Evolutionary conservation across 1,140 invertebrate species (phyloP), one percentile per base, ranked within the genome.

Genomic region (Brachionus asplanchnoidis): DNA sequence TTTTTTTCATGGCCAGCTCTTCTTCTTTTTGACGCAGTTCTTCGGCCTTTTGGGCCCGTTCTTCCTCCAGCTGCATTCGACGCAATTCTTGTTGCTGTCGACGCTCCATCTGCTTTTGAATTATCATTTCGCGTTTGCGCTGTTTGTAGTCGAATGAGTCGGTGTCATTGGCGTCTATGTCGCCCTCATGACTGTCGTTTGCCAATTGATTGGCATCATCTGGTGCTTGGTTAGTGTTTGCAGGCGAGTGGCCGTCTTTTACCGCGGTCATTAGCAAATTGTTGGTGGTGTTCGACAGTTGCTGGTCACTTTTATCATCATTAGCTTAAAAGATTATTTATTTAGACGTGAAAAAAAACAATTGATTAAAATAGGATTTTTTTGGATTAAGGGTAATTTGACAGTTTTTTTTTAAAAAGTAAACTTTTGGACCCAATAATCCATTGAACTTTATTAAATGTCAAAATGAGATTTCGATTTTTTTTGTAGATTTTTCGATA

Each of bases 261-360:
- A 68, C 28, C 11, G 65, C 79, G 4, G 79, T 82, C 79, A 82
- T 82, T 68, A 82, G 42, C 23, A 82, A 68, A 82, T 82, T 82
- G 20, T 36, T 82, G 3, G n/a, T 68, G 8, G 50, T 60, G 36
- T 65, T 68, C 14, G 50, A 5, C 40, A 26, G 7, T 20, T 44
- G 26, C 32, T 82, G 32, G 26, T 44, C 32, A n/a, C 3, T 12
- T 82, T 82, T 60, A 23, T 82, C 79, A 26, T 82, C 53, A 56
- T 82, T 82, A 44, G 79, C 79, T 82, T 23, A 65, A 77, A 50
- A 46, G 23, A 77, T 46, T 70, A 50, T 20, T 46, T 14, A 26
- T 68, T 68, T 68, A 36, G 32, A 36, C 32, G 32, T 0, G 26
- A 36, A 46, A 75, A n/a, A 75, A 26, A n/a, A 20, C 20, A 44